A percentile compares a stretch with the other conserved stretches of the same genome.
Evolutionary conservation across 1,140 invertebrate species (phyloP).

Genomic region (Temnothorax curvispinosus): DNA sequence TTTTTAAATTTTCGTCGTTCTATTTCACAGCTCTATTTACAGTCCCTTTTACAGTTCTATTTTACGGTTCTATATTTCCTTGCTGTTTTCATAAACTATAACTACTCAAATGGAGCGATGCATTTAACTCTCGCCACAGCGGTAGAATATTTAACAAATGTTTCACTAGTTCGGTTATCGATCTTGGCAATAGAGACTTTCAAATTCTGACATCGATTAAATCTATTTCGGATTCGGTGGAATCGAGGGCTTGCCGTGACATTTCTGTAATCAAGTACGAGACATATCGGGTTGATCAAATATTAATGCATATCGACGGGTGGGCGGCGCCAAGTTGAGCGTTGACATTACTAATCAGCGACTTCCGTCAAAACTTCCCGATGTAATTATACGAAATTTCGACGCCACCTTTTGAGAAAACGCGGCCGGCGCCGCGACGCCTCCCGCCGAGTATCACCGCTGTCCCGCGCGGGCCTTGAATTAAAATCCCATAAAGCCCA

Average conservation of each 20-base stretch:
- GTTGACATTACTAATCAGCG: neutral
- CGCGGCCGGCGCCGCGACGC: neutral
- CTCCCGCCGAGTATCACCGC: neutral
- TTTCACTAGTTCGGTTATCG: neutral
- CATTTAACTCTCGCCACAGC: neutral
- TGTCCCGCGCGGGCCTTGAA: constrained; percentile 69
- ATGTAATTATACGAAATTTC: constrained; percentile 1
- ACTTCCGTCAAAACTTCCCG: constrained; percentile 4
- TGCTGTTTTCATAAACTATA: neutral
- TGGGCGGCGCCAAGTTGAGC: neutral
- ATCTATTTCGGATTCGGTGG: constrained; percentile 19
- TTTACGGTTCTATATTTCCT: neutral
- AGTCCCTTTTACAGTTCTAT: neutral
- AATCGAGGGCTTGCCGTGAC: constrained; percentile 1
- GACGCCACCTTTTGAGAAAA: constrained; percentile 12
- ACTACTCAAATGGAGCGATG: too few relatives aligned
- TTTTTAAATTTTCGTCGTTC: neutral
- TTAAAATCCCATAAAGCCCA: constrained; percentile 82
- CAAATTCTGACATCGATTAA: constrained; percentile 6
- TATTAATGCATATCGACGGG: constrained; percentile 21
- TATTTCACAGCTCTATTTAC: neutral
- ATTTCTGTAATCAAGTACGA: constrained; percentile 17
- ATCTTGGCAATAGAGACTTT: neutral
- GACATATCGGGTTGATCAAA: neutral
- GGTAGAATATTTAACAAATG: constrained; percentile 6